Base-by-base conservation (phyloP, 2,113 vertebrate species). In the Globicephala melas region DNA sequence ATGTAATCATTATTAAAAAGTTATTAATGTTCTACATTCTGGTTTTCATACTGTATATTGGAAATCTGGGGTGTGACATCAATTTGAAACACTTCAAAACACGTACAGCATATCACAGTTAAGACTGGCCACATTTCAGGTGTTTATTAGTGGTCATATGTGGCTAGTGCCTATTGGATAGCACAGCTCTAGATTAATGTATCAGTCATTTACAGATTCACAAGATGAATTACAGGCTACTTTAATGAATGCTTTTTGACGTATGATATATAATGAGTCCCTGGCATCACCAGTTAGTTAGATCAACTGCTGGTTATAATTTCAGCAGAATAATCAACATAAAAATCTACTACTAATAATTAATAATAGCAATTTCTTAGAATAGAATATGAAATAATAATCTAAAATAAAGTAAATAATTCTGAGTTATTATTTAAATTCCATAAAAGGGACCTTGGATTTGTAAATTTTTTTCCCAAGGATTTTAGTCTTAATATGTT, bases 341-440 rank as follows among this genome's bases (percentile, higher is more conserved):
- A 58, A 58, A 58, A 58, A 58, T 21, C 55, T 58, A 21, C 55
- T 58, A 58, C 55, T 58, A 58, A 58, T 58, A 58, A 58, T 21
- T 58, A 21, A 58, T 21, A 63, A 36, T 2, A 58, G 55, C 55
- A 58, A 20, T 58, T 21, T 58, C 20, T 58, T 58, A 58, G 55
- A 91, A 36, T 28, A 84, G 80, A 55, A 87, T 65, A 38, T 28
- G 31, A 55, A 58, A 38, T 77, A 70, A 26, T 87, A 53, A 47
- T 90, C 18, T 33, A 74, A 80, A 65, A 38, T 31, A 80, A 82
- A 67, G 58, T 86, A 36, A 93, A 36, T 70, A 95, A 94, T 94
- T 76, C 63, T 82, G 44, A 65, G 44, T 91, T 93, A 8, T 91
- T 92, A 80, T 25, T 47, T 95, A 83, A 95, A 91, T 79, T 55